phyloP scores from a whole-genome alignment of 2,888 invertebrate species.

The Caenorhabditis parvicauda region DNA sequence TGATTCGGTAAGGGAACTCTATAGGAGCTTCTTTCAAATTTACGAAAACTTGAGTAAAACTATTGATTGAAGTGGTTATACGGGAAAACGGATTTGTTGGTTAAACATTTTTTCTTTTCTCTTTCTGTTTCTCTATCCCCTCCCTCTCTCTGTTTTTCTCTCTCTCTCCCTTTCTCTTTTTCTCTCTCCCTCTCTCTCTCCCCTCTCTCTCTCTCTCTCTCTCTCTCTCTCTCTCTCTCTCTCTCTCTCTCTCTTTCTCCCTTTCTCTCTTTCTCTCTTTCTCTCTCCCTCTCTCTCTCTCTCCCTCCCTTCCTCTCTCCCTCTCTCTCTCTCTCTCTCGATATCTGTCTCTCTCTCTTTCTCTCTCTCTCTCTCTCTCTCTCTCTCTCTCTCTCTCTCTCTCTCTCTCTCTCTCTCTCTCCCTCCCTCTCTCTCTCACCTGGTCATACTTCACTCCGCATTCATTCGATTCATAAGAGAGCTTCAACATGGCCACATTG shows the following conservation, averaged over 20 bases:
- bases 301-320: conserved; percentile 35
- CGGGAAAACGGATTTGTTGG: no score
- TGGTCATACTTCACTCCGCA: conserved; percentile 10
- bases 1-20: no score
- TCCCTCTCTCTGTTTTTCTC: conserved; percentile 3
- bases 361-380: not conserved
- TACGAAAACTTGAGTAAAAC: no score
- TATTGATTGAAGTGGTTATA: no score
- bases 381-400: not conserved
- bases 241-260: conserved; percentile 62
- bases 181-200: conserved; percentile 2
- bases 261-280: conserved; percentile 62
- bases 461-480: conserved; percentile 18
- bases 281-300: conserved; percentile 56
- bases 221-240: conserved; percentile 9
- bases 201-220: conserved; percentile 2
- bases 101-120: not conserved
- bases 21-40: no score
- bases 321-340: not conserved
- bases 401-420: not conserved
- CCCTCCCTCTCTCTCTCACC: conserved; percentile 1
- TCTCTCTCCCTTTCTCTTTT: not conserved
- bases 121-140: not conserved
- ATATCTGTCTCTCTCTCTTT: not conserved
- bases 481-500: conserved; percentile 30